phyloP scores from a whole-genome alignment of 2,113 vertebrate species.

The Aegypius monachus region DNA sequence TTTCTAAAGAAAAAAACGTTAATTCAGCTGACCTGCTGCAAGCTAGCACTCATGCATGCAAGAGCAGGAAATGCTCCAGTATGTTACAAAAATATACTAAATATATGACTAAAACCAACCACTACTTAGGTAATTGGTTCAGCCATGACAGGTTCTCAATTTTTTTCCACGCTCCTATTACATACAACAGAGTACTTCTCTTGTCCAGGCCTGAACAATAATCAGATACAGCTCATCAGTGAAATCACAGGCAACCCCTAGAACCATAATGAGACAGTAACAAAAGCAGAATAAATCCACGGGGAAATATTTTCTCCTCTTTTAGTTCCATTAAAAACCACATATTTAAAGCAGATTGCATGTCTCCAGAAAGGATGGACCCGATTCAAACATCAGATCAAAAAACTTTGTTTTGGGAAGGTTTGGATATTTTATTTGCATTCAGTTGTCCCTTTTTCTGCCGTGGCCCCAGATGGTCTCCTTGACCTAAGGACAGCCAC shows the following conservation, averaged over 20 bases:
- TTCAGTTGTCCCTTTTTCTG: not conserved
- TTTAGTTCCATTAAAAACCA: not conserved
- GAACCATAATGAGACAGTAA: not conserved
- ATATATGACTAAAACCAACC: not conserved
- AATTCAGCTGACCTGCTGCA: not conserved
- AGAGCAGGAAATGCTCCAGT: not conserved
- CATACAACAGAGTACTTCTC: not conserved
- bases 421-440: not conserved
- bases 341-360: not conserved
- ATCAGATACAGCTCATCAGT: not conserved
- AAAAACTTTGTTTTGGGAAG: not conserved
- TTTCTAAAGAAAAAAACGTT: constrained; percentile 1
- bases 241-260: not conserved
- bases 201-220: not conserved
- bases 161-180: not conserved
- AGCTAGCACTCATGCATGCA: not conserved
- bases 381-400: not conserved
- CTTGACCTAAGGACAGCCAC: not conserved
- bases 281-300: not conserved
- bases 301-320: not conserved
- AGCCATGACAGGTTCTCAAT: not conserved
- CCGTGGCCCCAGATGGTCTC: not conserved
- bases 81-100: not conserved
- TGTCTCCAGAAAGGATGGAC: not conserved
- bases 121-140: not conserved